Evolutionary conservation across 2,113 vertebrate genomes (phyloP).

Genomic region (Chitala chitala): DNA sequence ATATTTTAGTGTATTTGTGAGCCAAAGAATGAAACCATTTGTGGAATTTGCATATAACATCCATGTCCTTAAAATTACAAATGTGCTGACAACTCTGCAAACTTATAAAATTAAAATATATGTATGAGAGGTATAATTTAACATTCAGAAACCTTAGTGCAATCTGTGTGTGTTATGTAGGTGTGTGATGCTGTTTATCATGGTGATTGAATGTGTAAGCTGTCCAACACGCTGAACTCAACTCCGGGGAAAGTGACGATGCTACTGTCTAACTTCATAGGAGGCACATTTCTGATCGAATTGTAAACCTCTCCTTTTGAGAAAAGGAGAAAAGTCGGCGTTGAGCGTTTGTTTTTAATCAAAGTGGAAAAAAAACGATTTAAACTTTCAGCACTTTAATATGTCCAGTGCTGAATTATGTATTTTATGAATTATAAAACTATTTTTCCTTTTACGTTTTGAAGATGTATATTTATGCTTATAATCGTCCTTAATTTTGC

Average conservation of each 20-base stretch:
- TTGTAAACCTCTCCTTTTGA: conserved; percentile 32
- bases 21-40: conserved; percentile 85
- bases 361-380: too few relatives aligned
- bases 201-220: conserved; percentile 48
- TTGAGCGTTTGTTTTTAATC: too few relatives aligned
- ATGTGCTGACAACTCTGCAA: conserved; percentile 55
- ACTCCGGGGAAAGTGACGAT: conserved; percentile 18
- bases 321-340: conserved; percentile 38
- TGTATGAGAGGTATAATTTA: conserved; percentile 43
- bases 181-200: conserved; percentile 54
- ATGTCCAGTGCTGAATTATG: too few relatives aligned
- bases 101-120: conserved; percentile 28
- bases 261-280: conserved; percentile 35
- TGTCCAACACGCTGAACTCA: conserved; percentile 17
- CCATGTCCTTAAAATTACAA: conserved; percentile 67
- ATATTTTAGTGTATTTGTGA: conserved; percentile 86
- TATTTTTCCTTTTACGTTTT: background rate
- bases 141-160: conserved; percentile 50
- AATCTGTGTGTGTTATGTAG: conserved; percentile 58
- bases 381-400: too few relatives aligned
- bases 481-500: too few relatives aligned
- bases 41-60: conserved; percentile 51
- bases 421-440: too few relatives aligned
- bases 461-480: background rate
- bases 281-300: conserved; percentile 51